Conservation (phyloP, 1,140 invertebrate species). For the Bombus haemorrhoidalis region DNA sequence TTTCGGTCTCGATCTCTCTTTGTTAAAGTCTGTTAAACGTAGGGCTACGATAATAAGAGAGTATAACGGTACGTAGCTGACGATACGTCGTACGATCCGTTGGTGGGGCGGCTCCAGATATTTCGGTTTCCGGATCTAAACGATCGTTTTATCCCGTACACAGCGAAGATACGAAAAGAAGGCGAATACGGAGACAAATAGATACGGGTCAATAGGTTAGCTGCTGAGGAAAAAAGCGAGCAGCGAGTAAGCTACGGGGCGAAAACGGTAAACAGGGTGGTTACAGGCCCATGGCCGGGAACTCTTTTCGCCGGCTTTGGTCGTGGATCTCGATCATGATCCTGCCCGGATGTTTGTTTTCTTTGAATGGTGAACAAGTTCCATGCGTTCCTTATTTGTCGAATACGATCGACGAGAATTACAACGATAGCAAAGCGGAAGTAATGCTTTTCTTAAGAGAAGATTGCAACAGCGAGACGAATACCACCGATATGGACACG, state of each 20-base stretch:
- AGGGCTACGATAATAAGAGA: neutral
- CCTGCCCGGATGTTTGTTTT: constrained; percentile 70
- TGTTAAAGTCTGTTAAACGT: neutral
- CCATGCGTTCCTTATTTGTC: constrained; percentile 60
- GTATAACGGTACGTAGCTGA: neutral
- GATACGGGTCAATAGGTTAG: constrained; percentile 36
- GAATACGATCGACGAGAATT: constrained; percentile 43
- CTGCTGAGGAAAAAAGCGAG: neutral
- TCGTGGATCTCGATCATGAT: constrained; percentile 78
- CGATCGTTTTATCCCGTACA: neutral
- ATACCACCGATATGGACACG: constrained; percentile 67
- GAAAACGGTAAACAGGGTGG: constrained; percentile 11
- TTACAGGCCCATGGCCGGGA: constrained; percentile 79
- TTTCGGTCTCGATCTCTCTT: neutral
- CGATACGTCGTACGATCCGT: too few species aligned
- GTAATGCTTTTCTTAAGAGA: constrained; percentile 77
- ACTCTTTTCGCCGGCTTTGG: constrained; percentile 76
- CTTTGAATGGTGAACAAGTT: constrained; percentile 52
- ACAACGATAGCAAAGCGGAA: constrained; percentile 57
- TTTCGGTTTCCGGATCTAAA: neutral
- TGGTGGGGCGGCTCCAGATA: too few species aligned
- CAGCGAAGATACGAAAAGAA: neutral
- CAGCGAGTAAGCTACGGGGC: neutral
- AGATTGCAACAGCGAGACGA: constrained; percentile 71
- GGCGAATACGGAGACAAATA: constrained; percentile 25